phyloP scores from a whole-genome alignment of 2,797 vertebrate species.

The Triplophysa yarkandensis region DNA sequence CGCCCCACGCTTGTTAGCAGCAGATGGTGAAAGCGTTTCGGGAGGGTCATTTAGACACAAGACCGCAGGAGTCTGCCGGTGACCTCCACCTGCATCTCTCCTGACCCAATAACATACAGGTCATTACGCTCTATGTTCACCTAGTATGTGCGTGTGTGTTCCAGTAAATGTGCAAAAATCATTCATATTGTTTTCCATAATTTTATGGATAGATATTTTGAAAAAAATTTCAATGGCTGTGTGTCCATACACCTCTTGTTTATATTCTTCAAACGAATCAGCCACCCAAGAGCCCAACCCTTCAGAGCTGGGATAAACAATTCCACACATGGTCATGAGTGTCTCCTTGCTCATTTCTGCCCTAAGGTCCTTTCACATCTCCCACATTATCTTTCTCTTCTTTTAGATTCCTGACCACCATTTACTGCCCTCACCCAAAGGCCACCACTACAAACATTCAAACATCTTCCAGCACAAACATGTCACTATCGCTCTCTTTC shows the following conservation, averaged over 20 bases:
- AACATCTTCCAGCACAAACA: conserved; percentile 18
- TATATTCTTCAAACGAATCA: neutral
- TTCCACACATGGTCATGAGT: conserved; percentile 1
- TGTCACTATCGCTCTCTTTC: neutral
- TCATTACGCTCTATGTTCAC: conserved; percentile 1
- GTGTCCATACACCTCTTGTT: no score
- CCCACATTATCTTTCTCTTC: conserved; percentile 3
- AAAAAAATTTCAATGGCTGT: no score
- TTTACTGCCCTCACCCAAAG: conserved; percentile 22
- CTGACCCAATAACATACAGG: neutral
- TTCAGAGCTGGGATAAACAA: conserved; percentile 22
- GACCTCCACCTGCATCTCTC: conserved; percentile 39
- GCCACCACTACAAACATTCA: neutral
- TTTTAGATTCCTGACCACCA: conserved; percentile 17
- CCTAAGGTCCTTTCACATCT: conserved; percentile 5
- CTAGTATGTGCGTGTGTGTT: neutral
- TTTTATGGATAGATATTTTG: no score
- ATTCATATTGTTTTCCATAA: no score
- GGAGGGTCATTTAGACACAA: conserved; percentile 37
- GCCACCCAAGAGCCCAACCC: neutral
- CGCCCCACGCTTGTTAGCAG: conserved; percentile 71
- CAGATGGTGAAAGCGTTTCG: conserved; percentile 63
- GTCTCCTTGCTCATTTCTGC: conserved; percentile 22
- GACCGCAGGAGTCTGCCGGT: conserved; percentile 40
- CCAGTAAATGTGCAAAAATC: no score